Percentiles rank a stretch among this genome's conserved stretches.
Evolutionary conservation across 2,888 invertebrate genomes (phyloP).

Genomic region (Halictus ligatus): DNA sequence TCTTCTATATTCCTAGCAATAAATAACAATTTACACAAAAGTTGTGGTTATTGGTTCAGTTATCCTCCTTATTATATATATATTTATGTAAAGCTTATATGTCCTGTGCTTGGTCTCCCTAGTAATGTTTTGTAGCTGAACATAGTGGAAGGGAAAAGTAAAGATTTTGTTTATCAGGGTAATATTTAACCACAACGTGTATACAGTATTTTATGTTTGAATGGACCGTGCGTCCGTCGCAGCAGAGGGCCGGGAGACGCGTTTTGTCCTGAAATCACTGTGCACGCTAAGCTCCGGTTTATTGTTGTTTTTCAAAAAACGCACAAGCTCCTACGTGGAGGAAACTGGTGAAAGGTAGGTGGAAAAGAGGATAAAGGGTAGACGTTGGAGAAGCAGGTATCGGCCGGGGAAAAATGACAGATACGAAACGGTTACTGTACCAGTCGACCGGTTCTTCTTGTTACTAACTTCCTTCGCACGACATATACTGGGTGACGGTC

Average conservation of each 20-base stretch:
- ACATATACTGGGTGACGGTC: conserved; percentile 63
- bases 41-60: no score
- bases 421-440: conserved; percentile 70
- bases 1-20: no score
- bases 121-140: no score
- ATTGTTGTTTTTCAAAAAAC: conserved; percentile 29
- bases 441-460: conserved; percentile 71
- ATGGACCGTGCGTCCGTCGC: background rate
- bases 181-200: background rate
- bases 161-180: background rate
- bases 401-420: conserved; percentile 65
- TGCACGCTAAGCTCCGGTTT: background rate
- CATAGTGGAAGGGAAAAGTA: background rate
- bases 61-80: no score
- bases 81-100: no score
- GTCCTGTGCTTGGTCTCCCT: no score
- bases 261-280: background rate
- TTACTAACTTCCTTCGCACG: conserved; percentile 66
- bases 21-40: no score
- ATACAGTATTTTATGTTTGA: background rate
- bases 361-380: conserved; percentile 46
- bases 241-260: background rate
- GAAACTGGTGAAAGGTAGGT: conserved; percentile 38
- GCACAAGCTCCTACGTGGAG: background rate
- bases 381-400: conserved; percentile 56